Evolutionary conservation across 2,113 vertebrate genomes (phyloP), one percentile per base, ranked within the genome.

Genomic region (Oryzias curvinotus): DNA sequence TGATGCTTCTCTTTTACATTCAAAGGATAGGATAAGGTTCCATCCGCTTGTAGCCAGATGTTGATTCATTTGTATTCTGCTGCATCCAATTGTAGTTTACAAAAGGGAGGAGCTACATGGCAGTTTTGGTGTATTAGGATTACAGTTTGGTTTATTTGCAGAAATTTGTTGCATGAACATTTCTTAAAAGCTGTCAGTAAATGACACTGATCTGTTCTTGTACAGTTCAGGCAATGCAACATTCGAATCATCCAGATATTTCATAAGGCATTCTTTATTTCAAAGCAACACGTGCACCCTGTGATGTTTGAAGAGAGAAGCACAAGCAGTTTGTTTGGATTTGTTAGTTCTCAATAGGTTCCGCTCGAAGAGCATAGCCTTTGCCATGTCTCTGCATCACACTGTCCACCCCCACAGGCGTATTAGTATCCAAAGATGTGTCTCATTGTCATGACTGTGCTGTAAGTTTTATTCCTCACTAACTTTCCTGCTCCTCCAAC

Each of bases 381-480:
- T 46, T 3, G 5, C 75, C 36, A 30, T 75, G 77, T 77, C 65
- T 43, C 52, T 48, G 48, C 56, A 54, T 60, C 26, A 14, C 58
- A 43, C 58, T 55, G n/a, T 74, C 78, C 73, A 64, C 72, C 77
- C 73, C 71, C 49, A 7, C 43, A 26, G 25, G 62, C 77, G 64
- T 57, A 63, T 52, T 8, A 4, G 23, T 57, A 55, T 84, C 78
- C 73, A 78, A 85, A 68, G 77, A 84, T 78, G 67, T 77, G 80
- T 82, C 80, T 81, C 73, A 79, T 83, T 78, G 76, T 84, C 72
- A 74, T 84, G 80, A 85, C 83, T 86, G 83, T 80, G 77, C 77
- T 84, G 68, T 80, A 70, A 78, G 57, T 86, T 85, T 76, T 82
- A 87, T 78, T 88, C 72, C 80, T 80, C 66, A 80, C 66, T 68